Conservation (phyloP, 2,797 vertebrate species). For the Onychomys leucogaster region DNA sequence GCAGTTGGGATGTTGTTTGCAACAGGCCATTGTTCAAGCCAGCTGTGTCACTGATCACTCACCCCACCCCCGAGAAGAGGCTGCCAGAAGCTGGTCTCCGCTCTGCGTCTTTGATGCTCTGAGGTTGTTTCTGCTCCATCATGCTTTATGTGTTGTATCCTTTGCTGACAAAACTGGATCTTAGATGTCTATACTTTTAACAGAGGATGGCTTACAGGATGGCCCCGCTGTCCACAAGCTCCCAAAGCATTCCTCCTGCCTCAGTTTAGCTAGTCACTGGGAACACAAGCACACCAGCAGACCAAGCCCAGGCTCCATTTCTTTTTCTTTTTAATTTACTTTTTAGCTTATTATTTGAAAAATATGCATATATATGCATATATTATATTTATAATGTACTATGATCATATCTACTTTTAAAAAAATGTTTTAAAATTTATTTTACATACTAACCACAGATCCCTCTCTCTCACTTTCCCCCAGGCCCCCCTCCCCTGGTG, state of each 20-base stretch:
- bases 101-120: background rate
- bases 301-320: background rate
- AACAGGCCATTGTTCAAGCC: background rate
- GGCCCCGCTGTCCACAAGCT: background rate
- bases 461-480: too few species aligned
- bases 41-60: background rate
- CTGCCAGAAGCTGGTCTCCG: background rate
- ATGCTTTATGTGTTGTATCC: background rate
- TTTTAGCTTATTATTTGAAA: background rate
- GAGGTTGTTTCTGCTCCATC: background rate
- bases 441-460: too few species aligned
- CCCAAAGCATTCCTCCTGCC: background rate
- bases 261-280: too few species aligned
- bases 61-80: fast-evolving
- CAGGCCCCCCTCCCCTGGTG: too few species aligned
- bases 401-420: background rate
- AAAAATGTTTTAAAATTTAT: too few species aligned
- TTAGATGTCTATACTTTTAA: background rate
- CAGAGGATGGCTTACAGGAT: background rate
- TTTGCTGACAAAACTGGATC: background rate
- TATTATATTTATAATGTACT: background rate
- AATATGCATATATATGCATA: background rate
- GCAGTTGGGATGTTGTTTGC: background rate
- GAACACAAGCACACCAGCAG: too few species aligned
- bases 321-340: background rate